These are phyloP conservation scores for Tinea semifulvella DNA, from an alignment of 2,888 invertebrate species.

Conservation along the genomic window DNA sequence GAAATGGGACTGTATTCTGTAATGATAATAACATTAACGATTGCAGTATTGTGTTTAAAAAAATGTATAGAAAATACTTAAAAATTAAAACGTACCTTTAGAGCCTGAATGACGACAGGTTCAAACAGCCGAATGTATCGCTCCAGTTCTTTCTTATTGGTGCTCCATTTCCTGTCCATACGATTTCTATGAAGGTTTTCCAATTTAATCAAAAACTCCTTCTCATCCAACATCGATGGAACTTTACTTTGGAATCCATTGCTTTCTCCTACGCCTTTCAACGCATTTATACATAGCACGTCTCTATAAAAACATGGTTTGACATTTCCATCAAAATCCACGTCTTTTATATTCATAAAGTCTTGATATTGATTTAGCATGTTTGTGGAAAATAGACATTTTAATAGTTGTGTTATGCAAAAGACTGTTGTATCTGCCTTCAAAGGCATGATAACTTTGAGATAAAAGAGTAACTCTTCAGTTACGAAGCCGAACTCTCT, in stretches of 20 bases:
- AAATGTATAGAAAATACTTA: no score
- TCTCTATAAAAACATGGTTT: conserved; percentile 36
- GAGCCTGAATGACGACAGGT: conserved; percentile 91
- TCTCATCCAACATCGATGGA: conserved; percentile 42
- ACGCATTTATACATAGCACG: conserved; percentile 38
- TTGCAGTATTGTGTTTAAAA: no score
- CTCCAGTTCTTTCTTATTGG: conserved; percentile 64
- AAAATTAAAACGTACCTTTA: conserved; percentile 74
- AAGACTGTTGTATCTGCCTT: conserved; percentile 75
- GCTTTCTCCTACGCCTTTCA: background rate
- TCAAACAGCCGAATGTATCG: conserved; percentile 93
- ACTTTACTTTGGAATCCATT: conserved; percentile 31
- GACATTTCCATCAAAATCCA: conserved; percentile 21
- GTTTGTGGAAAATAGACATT: conserved; percentile 82
- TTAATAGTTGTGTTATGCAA: conserved; percentile 79
- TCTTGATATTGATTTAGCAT: conserved; percentile 59
- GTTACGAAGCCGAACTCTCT: conserved; percentile 77
- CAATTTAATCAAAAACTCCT: conserved; percentile 44
- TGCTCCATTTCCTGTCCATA: conserved; percentile 55
- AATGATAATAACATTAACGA: no score
- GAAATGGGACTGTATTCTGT: no score
- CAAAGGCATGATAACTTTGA: conserved; percentile 74
- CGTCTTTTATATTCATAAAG: conserved; percentile 38
- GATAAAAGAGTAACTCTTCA: conserved; percentile 82
- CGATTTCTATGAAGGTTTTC: conserved; percentile 56